Percentiles rank a stretch among this genome's conserved stretches.
phyloP scores from a whole-genome alignment of 2,797 vertebrate genomes.

The Cynopterus sphinx region DNA sequence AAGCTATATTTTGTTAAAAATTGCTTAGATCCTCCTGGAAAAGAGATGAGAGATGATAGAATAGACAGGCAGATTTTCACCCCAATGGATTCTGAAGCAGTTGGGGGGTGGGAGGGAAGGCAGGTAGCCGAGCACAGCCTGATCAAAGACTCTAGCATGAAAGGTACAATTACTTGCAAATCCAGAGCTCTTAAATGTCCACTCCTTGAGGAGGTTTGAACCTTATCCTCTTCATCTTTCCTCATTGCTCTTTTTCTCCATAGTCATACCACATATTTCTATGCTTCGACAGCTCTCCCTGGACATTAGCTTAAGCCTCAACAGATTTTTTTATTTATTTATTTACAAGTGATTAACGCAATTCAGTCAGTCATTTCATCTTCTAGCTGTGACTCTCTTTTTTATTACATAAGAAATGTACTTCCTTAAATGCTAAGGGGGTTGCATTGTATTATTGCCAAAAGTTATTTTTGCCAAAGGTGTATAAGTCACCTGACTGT shows the following conservation, averaged over 20 bases:
- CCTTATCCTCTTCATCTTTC: not conserved
- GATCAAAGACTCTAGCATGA: not conserved
- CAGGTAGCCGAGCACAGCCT: not conserved
- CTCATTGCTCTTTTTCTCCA: not conserved
- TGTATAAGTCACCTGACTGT: not conserved
- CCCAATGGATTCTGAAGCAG: not conserved
- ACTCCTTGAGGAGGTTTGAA: not conserved
- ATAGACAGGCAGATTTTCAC: not conserved
- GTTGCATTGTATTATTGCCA: not conserved
- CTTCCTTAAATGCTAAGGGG: not conserved
- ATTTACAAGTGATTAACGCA: not conserved
- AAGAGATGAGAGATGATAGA: not conserved
- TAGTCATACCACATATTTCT: not conserved
- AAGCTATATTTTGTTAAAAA: slow-evolving; percentile 34
- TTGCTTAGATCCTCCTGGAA: not conserved
- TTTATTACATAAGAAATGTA: slow-evolving; percentile 13
- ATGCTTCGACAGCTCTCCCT: not conserved
- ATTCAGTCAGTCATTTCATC: slow-evolving; percentile 3
- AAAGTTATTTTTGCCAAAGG: not conserved
- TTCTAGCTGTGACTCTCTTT: not conserved
- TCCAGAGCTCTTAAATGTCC: not conserved
- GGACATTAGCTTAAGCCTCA: not conserved
- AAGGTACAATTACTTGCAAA: not conserved
- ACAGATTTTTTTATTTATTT: not conserved
- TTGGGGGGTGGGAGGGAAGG: not conserved